These are phyloP conservation scores for Seriola aureovittata DNA, from an alignment of 2,113 vertebrate genomes.

Conservation along the genomic window DNA sequence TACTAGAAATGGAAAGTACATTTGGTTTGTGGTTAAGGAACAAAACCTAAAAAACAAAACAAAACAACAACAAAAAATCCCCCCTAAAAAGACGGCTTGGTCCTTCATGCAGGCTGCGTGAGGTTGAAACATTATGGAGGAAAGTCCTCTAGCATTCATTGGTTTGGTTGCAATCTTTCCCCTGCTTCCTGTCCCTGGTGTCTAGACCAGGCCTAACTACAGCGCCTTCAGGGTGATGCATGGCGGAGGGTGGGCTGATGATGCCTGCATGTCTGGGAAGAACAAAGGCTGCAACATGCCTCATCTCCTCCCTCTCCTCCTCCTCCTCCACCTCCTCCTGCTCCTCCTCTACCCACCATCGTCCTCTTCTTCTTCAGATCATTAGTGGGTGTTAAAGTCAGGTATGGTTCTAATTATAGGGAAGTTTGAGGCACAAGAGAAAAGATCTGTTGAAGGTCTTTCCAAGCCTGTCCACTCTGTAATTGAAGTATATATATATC, in stretches of 20 bases:
- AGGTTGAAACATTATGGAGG: constrained; percentile 19
- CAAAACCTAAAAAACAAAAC: constrained; percentile 1
- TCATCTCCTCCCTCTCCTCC: constrained; percentile 55
- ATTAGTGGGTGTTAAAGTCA: constrained; percentile 79
- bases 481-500: constrained; percentile 17
- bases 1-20: constrained; percentile 21
- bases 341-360: constrained; percentile 49
- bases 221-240: constrained; percentile 60
- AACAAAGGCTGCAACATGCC: constrained; percentile 75
- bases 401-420: constrained; percentile 81
- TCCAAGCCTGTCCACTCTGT: constrained; percentile 29
- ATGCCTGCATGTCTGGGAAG: constrained; percentile 75
- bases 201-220: constrained; percentile 53
- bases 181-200: constrained; percentile 44
- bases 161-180: constrained; percentile 33
- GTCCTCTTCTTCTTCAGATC: constrained; percentile 59
- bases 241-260: constrained; percentile 67
- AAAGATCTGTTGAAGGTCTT: constrained; percentile 36
- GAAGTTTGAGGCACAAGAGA: constrained; percentile 56
- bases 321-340: constrained; percentile 22
- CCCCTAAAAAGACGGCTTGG: background rate
- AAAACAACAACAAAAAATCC: too few species aligned
- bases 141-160: constrained; percentile 30
- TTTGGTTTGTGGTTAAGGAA: constrained; percentile 17
- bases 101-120: background rate